phyloP scores from a whole-genome alignment of 2,888 invertebrate species.

The Ectemnius lituratus region DNA sequence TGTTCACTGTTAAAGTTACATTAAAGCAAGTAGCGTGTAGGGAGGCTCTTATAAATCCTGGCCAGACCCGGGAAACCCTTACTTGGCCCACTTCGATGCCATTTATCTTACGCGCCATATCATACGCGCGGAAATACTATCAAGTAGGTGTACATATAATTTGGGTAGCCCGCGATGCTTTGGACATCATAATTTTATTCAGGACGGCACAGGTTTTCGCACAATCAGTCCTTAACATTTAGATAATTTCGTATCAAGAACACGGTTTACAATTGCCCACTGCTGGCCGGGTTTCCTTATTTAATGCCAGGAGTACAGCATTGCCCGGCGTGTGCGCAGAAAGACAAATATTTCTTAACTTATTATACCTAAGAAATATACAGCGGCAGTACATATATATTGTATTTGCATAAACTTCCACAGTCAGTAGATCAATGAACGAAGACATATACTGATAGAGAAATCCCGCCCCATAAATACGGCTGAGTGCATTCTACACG shows the following conservation, averaged over 20 bases:
- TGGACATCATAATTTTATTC: constrained; percentile 61
- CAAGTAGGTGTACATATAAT: constrained; percentile 32
- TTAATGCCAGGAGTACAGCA: too few relatives aligned
- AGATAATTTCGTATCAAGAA: constrained; percentile 20
- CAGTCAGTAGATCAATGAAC: background rate
- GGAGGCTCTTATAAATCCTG: constrained; percentile 61
- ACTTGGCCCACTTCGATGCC: constrained; percentile 61
- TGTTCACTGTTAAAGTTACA: constrained; percentile 8
- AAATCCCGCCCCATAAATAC: background rate
- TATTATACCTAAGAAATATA: background rate
- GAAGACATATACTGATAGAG: background rate
- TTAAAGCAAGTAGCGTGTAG: background rate
- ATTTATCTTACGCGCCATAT: constrained; percentile 66
- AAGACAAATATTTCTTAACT: too few relatives aligned
- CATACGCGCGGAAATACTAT: constrained; percentile 67
- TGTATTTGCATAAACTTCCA: background rate
- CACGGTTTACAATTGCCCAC: background rate
- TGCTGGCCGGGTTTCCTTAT: too few relatives aligned
- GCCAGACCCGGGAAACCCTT: constrained; percentile 47
- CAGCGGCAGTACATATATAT: constrained; percentile 16
- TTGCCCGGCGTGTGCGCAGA: too few relatives aligned
- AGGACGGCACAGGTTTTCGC: constrained; percentile 51
- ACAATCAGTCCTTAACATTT: constrained; percentile 45
- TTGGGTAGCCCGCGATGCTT: constrained; percentile 22
- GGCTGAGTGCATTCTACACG: background rate